Base-by-base conservation (phyloP, 2,113 vertebrate species). In the Cyprinodon tularosa region DNA sequence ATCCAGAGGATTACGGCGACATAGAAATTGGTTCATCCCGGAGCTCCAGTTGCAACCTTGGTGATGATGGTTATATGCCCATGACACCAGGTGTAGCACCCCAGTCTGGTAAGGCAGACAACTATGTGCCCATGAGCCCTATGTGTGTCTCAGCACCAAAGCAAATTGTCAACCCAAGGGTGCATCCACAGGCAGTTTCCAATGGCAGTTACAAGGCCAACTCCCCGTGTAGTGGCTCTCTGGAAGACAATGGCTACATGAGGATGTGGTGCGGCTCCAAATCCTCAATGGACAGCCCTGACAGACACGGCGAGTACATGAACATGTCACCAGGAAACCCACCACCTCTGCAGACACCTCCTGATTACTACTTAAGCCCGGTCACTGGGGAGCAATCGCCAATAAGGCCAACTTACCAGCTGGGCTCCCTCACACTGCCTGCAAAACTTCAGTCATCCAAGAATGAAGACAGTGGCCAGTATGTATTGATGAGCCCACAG, bases 1-100 rank as follows among this genome's bases (percentile, higher is more conserved):
- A 98, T 40, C 98, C 97, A 0, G 96, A 99, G 90, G 97, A 98
- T 88, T 98, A 99, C 0, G 96, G 96, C 0, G 96, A 98, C 86
- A 84, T 98, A 0, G 95, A 96, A 81, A 97, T 97, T 0, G 97
- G 96, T 2, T 96, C 94, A 0, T 94, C 94, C 22, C 88, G 94
- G 63, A 95, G 95, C 88, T 96, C 95, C 45, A 93, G 92, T 68
- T 93, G 93, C 65, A 95, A 95, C 79, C 84, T 95, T 4, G 83
- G 73, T 2, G 95, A 97, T 0, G 95, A 96, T 0, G 96, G 96
- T 65, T 99, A 99, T 80, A 96, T 98, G 96, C 96, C 96, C n/a
- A 99, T 99, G 98, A 96, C 93, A 0, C 96, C 96, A 0, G 95
- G 96, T 0, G 92, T 91, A 0, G 94, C 92, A 0, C 76, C 85